phyloP scores from a whole-genome alignment of 2,888 invertebrate species.

The Cryptus viduatorius region DNA sequence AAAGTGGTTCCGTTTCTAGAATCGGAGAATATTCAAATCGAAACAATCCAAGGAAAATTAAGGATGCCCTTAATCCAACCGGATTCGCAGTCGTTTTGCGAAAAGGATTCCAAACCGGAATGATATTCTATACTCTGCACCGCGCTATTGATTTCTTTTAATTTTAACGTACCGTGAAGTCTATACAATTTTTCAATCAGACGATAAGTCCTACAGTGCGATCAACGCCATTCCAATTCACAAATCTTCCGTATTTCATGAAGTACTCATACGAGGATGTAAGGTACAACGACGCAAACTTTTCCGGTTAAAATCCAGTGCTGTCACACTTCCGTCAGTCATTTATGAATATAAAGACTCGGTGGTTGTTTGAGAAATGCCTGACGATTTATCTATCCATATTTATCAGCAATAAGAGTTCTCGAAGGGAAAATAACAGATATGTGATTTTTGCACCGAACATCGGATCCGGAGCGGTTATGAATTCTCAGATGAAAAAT shows the following conservation, averaged over 20 bases:
- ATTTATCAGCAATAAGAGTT: conserved; percentile 11
- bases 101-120: no score
- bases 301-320: neutral
- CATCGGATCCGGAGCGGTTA: conserved; percentile 28
- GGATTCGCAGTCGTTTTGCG: no score
- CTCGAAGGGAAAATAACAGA: conserved; percentile 37
- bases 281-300: neutral
- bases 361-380: neutral
- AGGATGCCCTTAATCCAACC: no score
- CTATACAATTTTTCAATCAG: no score
- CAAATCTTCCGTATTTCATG: neutral
- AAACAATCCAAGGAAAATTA: neutral
- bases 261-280: neutral
- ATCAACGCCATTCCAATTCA: no score
- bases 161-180: no score
- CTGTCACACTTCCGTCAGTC: neutral
- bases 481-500: conserved; percentile 17
- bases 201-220: no score
- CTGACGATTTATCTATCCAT: conserved; percentile 18
- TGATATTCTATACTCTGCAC: no score
- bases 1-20: no score
- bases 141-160: no score
- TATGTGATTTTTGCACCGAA: neutral
- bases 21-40: neutral
- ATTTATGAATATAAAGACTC: conserved; percentile 7